These are phyloP conservation scores for Spea bombifrons DNA, from an alignment of 2,113 vertebrate genomes.

Conservation along the genomic window DNA sequence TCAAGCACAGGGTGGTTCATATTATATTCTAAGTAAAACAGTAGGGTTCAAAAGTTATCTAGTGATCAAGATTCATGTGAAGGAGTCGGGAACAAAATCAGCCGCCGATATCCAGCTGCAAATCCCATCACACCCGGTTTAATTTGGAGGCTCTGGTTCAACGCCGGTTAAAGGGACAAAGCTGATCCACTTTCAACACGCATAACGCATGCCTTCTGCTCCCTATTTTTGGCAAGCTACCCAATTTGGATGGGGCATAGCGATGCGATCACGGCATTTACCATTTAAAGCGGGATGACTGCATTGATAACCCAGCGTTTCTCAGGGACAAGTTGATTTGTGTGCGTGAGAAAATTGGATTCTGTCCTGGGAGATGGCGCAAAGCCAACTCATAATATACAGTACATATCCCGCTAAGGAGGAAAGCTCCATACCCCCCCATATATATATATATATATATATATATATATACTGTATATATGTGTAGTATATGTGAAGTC, in stretches of 20 bases:
- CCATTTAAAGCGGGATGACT: slow-evolving; percentile 32
- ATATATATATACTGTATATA: too few species aligned
- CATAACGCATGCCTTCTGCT: not conserved
- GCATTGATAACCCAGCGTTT: slow-evolving; percentile 29
- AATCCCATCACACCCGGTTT: too few species aligned
- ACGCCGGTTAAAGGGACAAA: too few species aligned
- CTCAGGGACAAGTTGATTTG: slow-evolving; percentile 18
- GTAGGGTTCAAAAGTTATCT: not conserved
- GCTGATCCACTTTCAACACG: not conserved
- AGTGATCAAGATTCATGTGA: not conserved
- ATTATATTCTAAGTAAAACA: too few species aligned
- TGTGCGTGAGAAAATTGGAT: slow-evolving; percentile 35
- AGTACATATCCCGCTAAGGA: slow-evolving; percentile 2
- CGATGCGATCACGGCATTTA: slow-evolving; percentile 12
- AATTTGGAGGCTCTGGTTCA: too few species aligned
- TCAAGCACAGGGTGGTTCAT: too few species aligned
- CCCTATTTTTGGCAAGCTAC: slow-evolving; percentile 37
- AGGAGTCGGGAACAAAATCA: not conserved
- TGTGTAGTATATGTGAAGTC: too few species aligned
- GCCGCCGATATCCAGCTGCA: too few species aligned
- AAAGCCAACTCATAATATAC: slow-evolving; percentile 18
- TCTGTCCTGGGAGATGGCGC: not conserved
- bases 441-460: too few species aligned
- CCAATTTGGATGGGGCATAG: slow-evolving; percentile 21
- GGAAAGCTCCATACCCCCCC: not conserved